A percentile compares a stretch with the other conserved stretches of the same genome.
Evolutionary conservation across 2,113 vertebrate genomes (phyloP).

Genomic region (Steatornis caripensis): DNA sequence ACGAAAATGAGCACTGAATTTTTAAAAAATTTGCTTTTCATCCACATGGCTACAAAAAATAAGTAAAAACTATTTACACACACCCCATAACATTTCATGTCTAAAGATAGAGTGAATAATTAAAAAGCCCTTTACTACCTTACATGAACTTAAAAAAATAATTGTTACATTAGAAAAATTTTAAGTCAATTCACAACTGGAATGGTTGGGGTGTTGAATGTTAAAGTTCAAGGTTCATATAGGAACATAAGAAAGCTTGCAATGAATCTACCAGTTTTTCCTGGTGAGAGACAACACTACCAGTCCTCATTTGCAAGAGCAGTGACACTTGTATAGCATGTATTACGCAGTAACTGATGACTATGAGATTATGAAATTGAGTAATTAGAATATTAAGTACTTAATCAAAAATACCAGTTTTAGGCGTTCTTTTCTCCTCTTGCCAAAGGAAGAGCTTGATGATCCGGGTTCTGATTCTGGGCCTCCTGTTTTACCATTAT

Average conservation of each 20-base stretch:
- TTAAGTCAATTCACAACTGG: background rate
- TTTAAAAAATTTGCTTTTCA: background rate
- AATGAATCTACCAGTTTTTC: background rate
- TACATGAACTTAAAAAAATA: background rate
- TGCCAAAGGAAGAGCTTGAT: constrained; percentile 82
- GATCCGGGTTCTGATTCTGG: constrained; percentile 91
- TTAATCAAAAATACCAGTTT: constrained; percentile 83
- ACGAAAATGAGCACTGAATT: background rate
- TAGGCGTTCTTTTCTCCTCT: constrained; percentile 91
- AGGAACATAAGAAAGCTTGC: background rate
- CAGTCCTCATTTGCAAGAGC: background rate
- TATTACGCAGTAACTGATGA: background rate
- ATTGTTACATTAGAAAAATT: background rate
- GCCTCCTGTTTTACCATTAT: constrained; percentile 69
- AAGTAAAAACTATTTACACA: background rate
- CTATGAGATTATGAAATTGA: background rate
- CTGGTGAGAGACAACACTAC: background rate
- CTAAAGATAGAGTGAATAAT: background rate
- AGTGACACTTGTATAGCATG: background rate
- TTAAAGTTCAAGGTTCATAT: background rate
- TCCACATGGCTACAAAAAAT: background rate
- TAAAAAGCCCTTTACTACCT: background rate
- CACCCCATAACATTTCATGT: background rate
- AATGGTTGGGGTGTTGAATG: background rate
- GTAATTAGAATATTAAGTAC: background rate